A percentile compares a stretch with the other conserved stretches of the same genome.
Evolutionary conservation across 2,797 vertebrate species (phyloP).

Genomic region (Sphaeramia orbicularis): DNA sequence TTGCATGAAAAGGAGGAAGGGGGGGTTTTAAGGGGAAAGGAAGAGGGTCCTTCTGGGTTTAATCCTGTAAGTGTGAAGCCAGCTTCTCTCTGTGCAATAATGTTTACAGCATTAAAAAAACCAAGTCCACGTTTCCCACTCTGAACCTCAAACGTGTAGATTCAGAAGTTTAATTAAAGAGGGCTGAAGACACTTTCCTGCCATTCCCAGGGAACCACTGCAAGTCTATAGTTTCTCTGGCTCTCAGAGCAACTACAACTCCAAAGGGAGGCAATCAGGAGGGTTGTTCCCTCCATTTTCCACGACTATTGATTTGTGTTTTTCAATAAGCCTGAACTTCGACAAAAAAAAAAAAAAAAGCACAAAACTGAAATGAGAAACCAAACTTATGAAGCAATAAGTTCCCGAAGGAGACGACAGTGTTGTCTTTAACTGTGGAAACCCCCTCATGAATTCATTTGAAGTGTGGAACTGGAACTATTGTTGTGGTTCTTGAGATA

Average conservation of each 20-base stretch:
- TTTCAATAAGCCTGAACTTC: slow-evolving; percentile 59
- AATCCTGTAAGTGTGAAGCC: slow-evolving; percentile 9
- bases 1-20: slow-evolving; percentile 18
- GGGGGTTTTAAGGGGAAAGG: slow-evolving; percentile 9
- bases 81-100: slow-evolving; percentile 8
- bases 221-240: slow-evolving; percentile 28
- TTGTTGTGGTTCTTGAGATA: slow-evolving; percentile 5
- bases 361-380: slow-evolving; percentile 49
- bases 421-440: slow-evolving; percentile 31
- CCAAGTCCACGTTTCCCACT: slow-evolving; percentile 35
- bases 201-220: slow-evolving; percentile 45
- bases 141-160: slow-evolving; percentile 22
- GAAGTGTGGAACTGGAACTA: slow-evolving; percentile 10
- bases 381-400: slow-evolving; percentile 40
- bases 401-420: slow-evolving; percentile 36
- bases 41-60: slow-evolving; percentile 24
- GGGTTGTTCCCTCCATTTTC: slow-evolving; percentile 32
- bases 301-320: slow-evolving; percentile 66
- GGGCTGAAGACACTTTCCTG: slow-evolving; percentile 17
- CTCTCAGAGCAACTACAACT: slow-evolving; percentile 35
- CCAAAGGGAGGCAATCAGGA: slow-evolving; percentile 46
- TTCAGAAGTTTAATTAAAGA: slow-evolving; percentile 54
- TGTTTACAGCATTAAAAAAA: slow-evolving; percentile 45
- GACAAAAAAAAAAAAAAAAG: no score
- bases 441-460: slow-evolving; percentile 21